Percentiles rank a stretch among this genome's conserved stretches.
Conservation (phyloP, 1,140 invertebrate species). For the Drosophila serrata region DNA sequence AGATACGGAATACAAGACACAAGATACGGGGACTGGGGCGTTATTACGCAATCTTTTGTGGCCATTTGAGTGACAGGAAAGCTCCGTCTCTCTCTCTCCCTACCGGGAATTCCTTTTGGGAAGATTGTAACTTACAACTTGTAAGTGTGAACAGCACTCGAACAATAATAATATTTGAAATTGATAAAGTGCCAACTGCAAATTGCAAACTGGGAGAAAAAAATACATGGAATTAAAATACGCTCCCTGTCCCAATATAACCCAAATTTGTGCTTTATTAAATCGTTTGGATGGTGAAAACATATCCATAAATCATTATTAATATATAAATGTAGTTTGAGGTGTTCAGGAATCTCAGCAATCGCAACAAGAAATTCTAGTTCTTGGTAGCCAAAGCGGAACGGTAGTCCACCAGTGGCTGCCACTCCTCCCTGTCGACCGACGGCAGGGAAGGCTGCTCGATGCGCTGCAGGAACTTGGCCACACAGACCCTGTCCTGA, state of each 20-base stretch:
- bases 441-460: conserved; percentile 24
- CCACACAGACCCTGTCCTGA: conserved; percentile 43
- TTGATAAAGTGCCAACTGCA: not conserved
- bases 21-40: conserved; percentile 5
- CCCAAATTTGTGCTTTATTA: not conserved
- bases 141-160: not conserved
- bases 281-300: not conserved
- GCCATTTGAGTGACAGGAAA: conserved; percentile 21
- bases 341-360: not conserved
- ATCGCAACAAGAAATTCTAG: conserved; percentile 18
- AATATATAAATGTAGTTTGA: no score
- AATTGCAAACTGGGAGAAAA: not conserved
- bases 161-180: conserved; percentile 4
- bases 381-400: conserved; percentile 5
- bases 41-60: conserved; percentile 63
- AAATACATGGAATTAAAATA: not conserved
- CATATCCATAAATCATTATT: not conserved
- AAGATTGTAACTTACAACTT: not conserved
- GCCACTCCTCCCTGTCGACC: conserved; percentile 18
- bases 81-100: not conserved
- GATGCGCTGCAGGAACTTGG: conserved; percentile 19
- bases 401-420: conserved; percentile 44
- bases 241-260: not conserved
- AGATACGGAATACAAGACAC: conserved; percentile 7
- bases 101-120: not conserved